Evolutionary conservation across 2,113 vertebrate genomes (phyloP).

Genomic region (Stigmatopora nigra): DNA sequence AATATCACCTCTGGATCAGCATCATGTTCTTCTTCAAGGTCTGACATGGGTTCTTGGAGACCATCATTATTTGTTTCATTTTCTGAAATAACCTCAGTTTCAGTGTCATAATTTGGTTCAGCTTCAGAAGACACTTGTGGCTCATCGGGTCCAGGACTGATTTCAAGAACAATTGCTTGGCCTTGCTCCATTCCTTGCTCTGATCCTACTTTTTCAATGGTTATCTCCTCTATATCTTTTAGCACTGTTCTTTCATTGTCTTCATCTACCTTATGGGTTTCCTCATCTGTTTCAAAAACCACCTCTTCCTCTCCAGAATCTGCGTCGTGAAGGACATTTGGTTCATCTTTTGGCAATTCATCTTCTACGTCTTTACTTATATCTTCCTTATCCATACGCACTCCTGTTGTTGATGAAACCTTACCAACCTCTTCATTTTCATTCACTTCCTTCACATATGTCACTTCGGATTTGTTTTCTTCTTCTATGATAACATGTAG

Average conservation of each 20-base stretch:
- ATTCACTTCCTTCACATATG: constrained; percentile 12
- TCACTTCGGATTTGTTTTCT: constrained; percentile 26
- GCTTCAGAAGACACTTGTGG: constrained; percentile 7
- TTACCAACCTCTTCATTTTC: constrained; percentile 12
- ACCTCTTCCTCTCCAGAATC: constrained; percentile 12
- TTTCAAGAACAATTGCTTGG: constrained; percentile 1
- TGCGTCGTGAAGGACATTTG: constrained; percentile 8
- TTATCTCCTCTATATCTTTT: constrained; percentile 5
- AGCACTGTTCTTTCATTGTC: constrained; percentile 11
- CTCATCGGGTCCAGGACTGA: constrained; percentile 3
- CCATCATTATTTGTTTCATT: constrained; percentile 5
- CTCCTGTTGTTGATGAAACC: constrained; percentile 5
- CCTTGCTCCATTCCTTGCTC: constrained; percentile 10
- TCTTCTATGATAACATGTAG: constrained; percentile 5
- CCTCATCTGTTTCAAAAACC: constrained; percentile 11
- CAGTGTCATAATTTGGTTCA: constrained; percentile 9
- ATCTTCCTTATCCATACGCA: constrained; percentile 7
- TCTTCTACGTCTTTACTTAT: constrained; percentile 9
- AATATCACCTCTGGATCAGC: constrained; percentile 1
- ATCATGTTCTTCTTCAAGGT: not conserved
- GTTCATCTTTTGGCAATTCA: constrained; percentile 9
- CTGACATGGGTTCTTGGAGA: constrained; percentile 9
- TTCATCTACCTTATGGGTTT: constrained; percentile 16
- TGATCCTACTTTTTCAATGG: constrained; percentile 4
- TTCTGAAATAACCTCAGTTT: not conserved